Base-by-base conservation (phyloP, 2,797 vertebrate genomes). In the Cirrhinus mrigala region DNA sequence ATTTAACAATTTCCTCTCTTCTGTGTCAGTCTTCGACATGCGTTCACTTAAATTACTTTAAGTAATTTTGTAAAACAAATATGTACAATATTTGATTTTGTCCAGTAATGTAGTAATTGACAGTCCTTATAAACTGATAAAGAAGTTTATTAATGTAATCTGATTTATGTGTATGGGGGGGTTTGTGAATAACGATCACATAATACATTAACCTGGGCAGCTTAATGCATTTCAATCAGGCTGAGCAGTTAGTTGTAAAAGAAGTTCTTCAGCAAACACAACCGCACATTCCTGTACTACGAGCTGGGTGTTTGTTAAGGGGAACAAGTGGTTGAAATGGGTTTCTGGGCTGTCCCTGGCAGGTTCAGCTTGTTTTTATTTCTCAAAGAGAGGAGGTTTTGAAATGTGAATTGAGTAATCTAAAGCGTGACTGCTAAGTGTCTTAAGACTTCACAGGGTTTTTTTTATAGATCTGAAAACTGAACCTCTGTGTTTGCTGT, bases 201-300 rank as follows among this genome's bases (percentile, higher is more conserved):
- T 68, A 15, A 68, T 29, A n/a, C 16, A 29, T 16, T n/a, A 29
- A 52, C 56, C 52, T 70, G 48, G 7, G n/a, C 6, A n/a, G n/a
- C n/a, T n/a, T n/a, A n/a, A n/a, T n/a, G n/a, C 6, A 4, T n/a
- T n/a, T 81, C n/a, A 33, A 8, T 54, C n/a, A 54, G 20, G 14
- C 18, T 18, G 11, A 54, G n/a, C 50, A 16, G 7, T 50, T 58
- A 48, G 48, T 46, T 1, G n/a, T 69, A 3, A 62, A 77, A n/a
- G 44, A 14, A 79, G 52, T 60, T 86, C 29, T 50, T 44, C 66
- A 75, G 79, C 64, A 44, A 76, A 88, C 85, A 71, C 78, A n/a
- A 40, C 79, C 66, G 74, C 81, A 52, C 75, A 64, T 86, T 91
- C 88, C 81, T 85, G 87, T 88, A 73, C 22, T 77, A 81, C 71